Evolutionary conservation across 2,113 vertebrate genomes (phyloP).

Genomic region (Lasiurus borealis): DNA sequence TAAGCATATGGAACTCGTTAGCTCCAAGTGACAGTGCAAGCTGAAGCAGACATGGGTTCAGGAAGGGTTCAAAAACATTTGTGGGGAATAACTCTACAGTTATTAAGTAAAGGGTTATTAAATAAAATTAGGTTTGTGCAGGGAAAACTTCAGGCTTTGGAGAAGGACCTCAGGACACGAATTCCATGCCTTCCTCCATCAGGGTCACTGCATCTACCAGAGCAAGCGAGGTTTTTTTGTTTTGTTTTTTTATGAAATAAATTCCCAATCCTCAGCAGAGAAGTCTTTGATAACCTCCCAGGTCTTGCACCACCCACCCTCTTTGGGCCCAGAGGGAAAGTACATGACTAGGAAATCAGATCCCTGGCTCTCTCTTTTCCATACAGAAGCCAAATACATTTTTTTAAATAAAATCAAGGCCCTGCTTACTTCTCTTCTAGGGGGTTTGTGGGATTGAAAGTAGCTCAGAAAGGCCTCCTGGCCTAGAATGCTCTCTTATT

Average conservation of each 20-base stretch:
- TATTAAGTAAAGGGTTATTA: background rate
- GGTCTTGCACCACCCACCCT: background rate
- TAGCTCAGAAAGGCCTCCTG: background rate
- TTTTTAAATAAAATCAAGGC: background rate
- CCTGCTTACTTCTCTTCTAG: background rate
- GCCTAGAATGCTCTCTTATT: conserved; percentile 9
- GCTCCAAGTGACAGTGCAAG: background rate
- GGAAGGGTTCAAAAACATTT: conserved; percentile 51
- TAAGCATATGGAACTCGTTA: conserved; percentile 54
- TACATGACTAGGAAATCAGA: background rate
- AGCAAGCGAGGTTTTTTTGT: background rate
- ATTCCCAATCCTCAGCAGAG: conserved; percentile 54
- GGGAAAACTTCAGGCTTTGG: background rate
- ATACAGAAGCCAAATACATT: background rate
- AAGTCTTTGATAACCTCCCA: background rate
- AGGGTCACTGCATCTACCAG: background rate
- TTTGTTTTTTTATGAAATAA: conserved; percentile 21
- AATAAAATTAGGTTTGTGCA: background rate
- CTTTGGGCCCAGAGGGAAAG: background rate
- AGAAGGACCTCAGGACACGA: background rate
- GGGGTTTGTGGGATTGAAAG: background rate
- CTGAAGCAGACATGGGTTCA: conserved; percentile 55
- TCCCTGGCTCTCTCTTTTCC: background rate
- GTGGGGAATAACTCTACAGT: background rate
- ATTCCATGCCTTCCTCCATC: background rate